Base-by-base conservation (phyloP, 2,113 vertebrate genomes). In the Capreolus pygargus region DNA sequence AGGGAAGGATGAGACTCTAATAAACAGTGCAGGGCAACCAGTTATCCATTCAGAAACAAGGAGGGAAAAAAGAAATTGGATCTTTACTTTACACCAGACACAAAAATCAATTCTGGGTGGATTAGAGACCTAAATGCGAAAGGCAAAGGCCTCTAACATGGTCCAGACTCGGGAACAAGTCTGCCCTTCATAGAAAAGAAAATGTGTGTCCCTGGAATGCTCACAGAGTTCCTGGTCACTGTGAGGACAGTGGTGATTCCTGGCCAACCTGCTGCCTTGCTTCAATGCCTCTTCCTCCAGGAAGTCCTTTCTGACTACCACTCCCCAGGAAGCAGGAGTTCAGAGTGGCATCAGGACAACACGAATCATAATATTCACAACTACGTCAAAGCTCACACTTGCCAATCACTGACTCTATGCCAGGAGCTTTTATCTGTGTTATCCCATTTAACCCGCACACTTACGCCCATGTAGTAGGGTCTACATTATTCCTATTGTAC, bases 91-190 rank as follows among this genome's bases (percentile, higher is more conserved):
- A 95, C 39, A 89, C 60, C 61, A 87, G 97, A 96, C 97, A 97
- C 93, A 86, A 98, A 98, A 97, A 98, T 98, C 97, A 98, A 98
- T 98, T 86, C 83, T 91, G 57, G 67, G 93, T 84, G 96, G 91
- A 97, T 95, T 95, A 74, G 95, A 96, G 91, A 93, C 88, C 91
- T 94, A 93, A 95, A 88, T 86, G 94, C 90, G 91, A 91, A 94
- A 96, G 89, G 67, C 94, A 96, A 97, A 96, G 84, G 28, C 61
- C 52, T 94, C 91, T 86, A 57, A 79, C 4, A 16, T 12, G 78
- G 74, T 43, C 16, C 70, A 76, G 70, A 76, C 89, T 61, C 13
- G 21, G 67, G 82, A 28, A 54, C 21, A 95, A 83, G 57, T 15
- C 23, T 96, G 95, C 25, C 88, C 61, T 91, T 95, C 12, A 11